Evolutionary conservation across 2,797 vertebrate species (phyloP).

Genomic region (Rhynchonycteris naso): DNA sequence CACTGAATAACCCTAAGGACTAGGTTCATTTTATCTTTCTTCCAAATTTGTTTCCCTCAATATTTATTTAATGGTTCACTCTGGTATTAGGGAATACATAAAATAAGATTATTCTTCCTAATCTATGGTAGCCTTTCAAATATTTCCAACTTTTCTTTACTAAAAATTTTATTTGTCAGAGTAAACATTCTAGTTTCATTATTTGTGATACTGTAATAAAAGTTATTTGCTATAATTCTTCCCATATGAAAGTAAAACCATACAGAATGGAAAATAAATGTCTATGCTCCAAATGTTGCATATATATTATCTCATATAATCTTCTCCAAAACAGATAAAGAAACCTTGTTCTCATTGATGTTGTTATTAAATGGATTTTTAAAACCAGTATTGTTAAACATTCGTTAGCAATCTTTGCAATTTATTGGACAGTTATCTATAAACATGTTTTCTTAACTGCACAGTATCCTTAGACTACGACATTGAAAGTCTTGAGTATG

Average conservation of each 20-base stretch:
- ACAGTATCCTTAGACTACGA: not conserved
- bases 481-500: not conserved
- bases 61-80: not conserved
- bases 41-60: not conserved
- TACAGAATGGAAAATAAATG: not conserved
- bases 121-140: not conserved
- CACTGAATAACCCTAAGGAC: not conserved
- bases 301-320: not conserved
- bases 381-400: not conserved
- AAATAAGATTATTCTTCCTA: not conserved
- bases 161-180: not conserved
- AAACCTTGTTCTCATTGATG: not conserved
- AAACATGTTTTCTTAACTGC: not conserved
- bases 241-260: not conserved
- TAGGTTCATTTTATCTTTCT: not conserved
- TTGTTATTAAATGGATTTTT: constrained; percentile 10
- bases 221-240: not conserved
- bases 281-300: not conserved
- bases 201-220: not conserved
- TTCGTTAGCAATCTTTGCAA: not conserved
- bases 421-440: not conserved
- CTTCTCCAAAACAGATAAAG: not conserved
- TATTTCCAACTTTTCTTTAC: not conserved
- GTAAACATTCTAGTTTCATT: not conserved
- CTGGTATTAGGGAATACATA: not conserved